phyloP scores from a whole-genome alignment of 2,888 invertebrate species.

The Sussaba pulchella region DNA sequence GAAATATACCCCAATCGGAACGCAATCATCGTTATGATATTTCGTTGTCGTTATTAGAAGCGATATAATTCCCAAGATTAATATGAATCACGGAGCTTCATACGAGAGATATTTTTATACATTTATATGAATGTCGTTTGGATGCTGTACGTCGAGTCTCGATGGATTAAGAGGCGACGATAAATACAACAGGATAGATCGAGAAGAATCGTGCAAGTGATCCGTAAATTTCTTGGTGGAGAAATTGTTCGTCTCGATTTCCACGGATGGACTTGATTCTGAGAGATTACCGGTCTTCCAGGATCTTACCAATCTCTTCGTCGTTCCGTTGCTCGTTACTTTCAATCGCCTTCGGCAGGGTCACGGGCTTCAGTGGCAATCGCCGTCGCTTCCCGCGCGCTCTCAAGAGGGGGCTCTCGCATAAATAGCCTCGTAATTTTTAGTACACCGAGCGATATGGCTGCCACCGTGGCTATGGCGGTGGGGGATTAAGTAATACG shows the following conservation, averaged over 20 bases:
- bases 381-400: neutral
- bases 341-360: conserved; percentile 79
- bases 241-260: conserved; percentile 46
- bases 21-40: conserved; percentile 64
- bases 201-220: conserved; percentile 38
- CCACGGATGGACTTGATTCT: conserved; percentile 27
- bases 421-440: conserved; percentile 76
- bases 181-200: conserved; percentile 58
- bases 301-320: conserved; percentile 69
- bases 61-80: conserved; percentile 28
- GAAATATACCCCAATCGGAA: conserved; percentile 59
- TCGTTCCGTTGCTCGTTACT: conserved; percentile 81
- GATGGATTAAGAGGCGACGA: conserved; percentile 42
- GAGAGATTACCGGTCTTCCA: conserved; percentile 55
- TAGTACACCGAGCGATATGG: conserved; percentile 69
- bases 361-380: conserved; percentile 51
- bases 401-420: too few relatives aligned
- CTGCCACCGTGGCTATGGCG: conserved; percentile 71
- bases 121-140: conserved; percentile 30
- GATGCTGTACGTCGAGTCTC: conserved; percentile 17
- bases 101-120: conserved; percentile 8
- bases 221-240: conserved; percentile 19
- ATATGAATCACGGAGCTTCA: conserved; percentile 52
- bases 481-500: conserved; percentile 83
- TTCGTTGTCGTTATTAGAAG: conserved; percentile 42